Base-by-base conservation (phyloP, 2,113 vertebrate species). In the Neogale vison region DNA sequence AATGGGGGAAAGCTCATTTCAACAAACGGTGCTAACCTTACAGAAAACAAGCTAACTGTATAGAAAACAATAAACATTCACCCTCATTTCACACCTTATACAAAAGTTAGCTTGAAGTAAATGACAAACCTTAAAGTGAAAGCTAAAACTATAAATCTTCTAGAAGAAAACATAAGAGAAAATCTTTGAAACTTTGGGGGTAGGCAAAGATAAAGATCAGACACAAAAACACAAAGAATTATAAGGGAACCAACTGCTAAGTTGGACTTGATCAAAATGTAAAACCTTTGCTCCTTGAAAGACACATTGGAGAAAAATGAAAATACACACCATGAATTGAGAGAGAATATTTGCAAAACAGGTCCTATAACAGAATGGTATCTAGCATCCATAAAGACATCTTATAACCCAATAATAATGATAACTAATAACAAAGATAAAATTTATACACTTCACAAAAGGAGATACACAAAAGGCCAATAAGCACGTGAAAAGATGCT, bases 231-330 rank as follows among this genome's bases (percentile, higher is more conserved):
- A 69, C 34, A 76, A 97, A 86, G 34, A 82, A 18, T 18, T 2
- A 7, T 34, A 65, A 24, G 17, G 83, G n/a, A 63, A 84, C 47
- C 85, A 72, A 21, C 34, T 39, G 29, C 42, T 42, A 80, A 74
- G 29, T 24, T 72, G 21, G 39, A 80, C n/a, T 85, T 74, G 72
- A 42, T 85, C 39, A 94, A 91, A 88, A 80, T 76, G 20, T 59
- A 36, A 92, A 94, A 96, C 18, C 52, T 91, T 77, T 76, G 29
- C 26, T 76, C 50, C 89, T 96, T 84, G 39, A 89, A 92, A 94
- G 57, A 63, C 14, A 47, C 26, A 9, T 59, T 71, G 57, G 92
- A 96, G 26, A 69, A 97, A 97, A 91, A 87, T 55, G 9, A 90
- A 93, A 77, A 63, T 47, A 29, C 2, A 20, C 2, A 91, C 7